Evolutionary conservation across 2,113 vertebrate species (phyloP).

Genomic region (Prionailurus viverrinus): DNA sequence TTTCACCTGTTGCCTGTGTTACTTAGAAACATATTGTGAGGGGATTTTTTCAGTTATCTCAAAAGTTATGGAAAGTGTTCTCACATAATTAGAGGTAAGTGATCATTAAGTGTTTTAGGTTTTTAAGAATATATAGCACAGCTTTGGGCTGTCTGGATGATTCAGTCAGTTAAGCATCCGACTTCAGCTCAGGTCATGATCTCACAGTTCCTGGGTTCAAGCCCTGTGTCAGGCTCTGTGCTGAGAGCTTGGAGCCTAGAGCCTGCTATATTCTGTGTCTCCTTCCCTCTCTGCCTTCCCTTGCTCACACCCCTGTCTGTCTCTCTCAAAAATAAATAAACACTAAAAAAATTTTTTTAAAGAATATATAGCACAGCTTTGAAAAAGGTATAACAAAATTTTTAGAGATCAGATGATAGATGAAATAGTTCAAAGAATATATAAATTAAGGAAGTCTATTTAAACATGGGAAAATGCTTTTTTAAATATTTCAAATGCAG

Average conservation of each 20-base stretch:
- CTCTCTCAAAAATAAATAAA: too few species aligned
- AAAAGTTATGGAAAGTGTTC: constrained; percentile 27
- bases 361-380: background rate
- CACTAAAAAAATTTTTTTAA: too few species aligned
- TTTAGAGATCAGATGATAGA: constrained; percentile 21
- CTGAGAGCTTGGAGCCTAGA: too few species aligned
- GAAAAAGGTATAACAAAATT: background rate
- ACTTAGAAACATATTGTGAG: background rate
- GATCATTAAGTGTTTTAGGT: background rate
- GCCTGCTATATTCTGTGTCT: too few species aligned
- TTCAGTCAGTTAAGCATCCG: too few species aligned
- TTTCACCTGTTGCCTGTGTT: background rate
- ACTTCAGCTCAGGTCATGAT: too few species aligned
- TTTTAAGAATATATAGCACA: background rate
- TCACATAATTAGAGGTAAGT: constrained; percentile 23
- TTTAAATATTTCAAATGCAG: background rate
- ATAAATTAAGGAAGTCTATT: background rate
- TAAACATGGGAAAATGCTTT: background rate
- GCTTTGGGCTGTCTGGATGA: background rate
- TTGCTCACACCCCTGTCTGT: too few species aligned
- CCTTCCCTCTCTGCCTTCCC: too few species aligned
- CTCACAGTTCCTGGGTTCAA: too few species aligned
- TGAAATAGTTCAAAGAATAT: background rate
- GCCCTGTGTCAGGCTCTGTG: too few species aligned
- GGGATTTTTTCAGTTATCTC: background rate